A percentile compares a stretch with the other conserved stretches of the same genome.
phyloP scores from a whole-genome alignment of 2,888 invertebrate genomes.

The Zonitis immaculata region DNA sequence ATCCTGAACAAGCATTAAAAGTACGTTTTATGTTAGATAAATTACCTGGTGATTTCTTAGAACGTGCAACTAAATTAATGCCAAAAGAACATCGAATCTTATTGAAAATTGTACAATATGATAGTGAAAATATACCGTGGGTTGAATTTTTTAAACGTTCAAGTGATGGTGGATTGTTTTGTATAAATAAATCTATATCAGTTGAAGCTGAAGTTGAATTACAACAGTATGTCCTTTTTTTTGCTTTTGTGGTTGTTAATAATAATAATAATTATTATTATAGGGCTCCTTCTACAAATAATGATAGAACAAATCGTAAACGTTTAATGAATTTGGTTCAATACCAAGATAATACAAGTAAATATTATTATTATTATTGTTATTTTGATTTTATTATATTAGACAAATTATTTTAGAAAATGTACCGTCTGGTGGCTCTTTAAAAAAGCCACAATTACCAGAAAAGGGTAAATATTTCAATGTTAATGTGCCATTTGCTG shows the following conservation, averaged over 20 bases:
- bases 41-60: constrained; percentile 42
- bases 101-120: constrained; percentile 45
- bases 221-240: constrained; percentile 26
- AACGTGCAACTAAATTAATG: constrained; percentile 44
- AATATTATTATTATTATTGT: constrained; percentile 13
- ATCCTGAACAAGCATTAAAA: constrained; percentile 47
- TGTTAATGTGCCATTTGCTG: constrained; percentile 68
- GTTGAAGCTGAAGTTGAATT: constrained; percentile 52
- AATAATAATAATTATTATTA: too few species aligned
- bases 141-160: constrained; percentile 69
- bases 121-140: constrained; percentile 44
- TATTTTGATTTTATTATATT: too few species aligned
- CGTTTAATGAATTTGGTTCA: constrained; percentile 27
- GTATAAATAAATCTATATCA: constrained; percentile 65
- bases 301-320: constrained; percentile 20
- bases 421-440: constrained; percentile 42
- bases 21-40: constrained; percentile 37
- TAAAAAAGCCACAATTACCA: constrained; percentile 49
- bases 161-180: constrained; percentile 59
- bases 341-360: constrained; percentile 25
- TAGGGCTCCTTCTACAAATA: constrained; percentile 10
- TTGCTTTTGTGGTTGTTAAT: too few species aligned
- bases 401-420: too few species aligned
- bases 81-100: constrained; percentile 59
- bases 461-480: constrained; percentile 58